Evolutionary conservation across 92 coral and sea anemone genomes (phyloP).

Genomic region (Phymanthus crucifer): DNA sequence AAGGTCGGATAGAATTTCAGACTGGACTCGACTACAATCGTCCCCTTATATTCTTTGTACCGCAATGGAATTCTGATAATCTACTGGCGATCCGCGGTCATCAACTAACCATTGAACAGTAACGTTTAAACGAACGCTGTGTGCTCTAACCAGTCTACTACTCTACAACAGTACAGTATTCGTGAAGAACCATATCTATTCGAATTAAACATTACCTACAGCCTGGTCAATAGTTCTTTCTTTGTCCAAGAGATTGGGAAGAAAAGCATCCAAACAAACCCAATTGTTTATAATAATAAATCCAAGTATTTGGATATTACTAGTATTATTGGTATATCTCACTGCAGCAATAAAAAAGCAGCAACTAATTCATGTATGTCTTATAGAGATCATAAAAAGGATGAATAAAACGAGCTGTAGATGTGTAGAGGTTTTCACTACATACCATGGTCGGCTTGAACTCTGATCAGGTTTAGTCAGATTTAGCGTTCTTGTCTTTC

Average conservation of each 20-base stretch:
- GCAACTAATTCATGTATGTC: neutral
- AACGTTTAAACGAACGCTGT: neutral
- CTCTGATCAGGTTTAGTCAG: neutral
- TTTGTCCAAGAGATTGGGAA: neutral
- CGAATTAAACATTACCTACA: neutral
- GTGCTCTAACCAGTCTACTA: neutral
- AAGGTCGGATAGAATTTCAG: conserved; percentile 35
- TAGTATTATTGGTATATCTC: neutral
- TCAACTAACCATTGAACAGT: conserved; percentile 1
- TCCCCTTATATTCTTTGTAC: conserved; percentile 44
- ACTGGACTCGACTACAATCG: conserved; percentile 56
- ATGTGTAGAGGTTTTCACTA: neutral
- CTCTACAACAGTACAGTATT: neutral
- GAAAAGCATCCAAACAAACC: neutral
- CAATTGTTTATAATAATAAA: neutral
- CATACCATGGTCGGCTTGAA: neutral
- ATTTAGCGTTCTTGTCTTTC: neutral
- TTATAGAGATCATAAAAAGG: neutral
- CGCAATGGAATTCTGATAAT: conserved; percentile 26
- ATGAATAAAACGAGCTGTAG: neutral
- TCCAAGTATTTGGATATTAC: neutral
- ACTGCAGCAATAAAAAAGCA: neutral
- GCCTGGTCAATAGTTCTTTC: neutral
- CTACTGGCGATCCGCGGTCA: conserved; percentile 1
- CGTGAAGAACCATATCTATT: neutral